Percentiles rank a stretch among this genome's conserved stretches.
Evolutionary conservation across 2,888 invertebrate genomes (phyloP).

Genomic region (Heliconius sara): DNA sequence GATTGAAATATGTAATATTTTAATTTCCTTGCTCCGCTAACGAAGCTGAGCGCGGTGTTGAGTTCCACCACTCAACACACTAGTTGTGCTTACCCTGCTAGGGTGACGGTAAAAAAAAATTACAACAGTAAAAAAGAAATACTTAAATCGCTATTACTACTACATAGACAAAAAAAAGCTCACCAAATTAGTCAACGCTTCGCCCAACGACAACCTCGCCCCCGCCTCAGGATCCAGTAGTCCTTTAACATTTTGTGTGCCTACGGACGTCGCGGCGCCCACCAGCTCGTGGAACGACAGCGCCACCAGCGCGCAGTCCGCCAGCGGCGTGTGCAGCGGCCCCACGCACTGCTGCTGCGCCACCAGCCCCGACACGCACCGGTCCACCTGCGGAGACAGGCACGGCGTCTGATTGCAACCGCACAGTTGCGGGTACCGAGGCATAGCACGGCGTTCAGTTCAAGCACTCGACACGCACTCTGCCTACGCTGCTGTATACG

Average conservation of each 20-base stretch:
- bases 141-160: neutral
- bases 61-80: no score
- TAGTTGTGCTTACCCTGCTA: no score
- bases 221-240: conserved; percentile 92
- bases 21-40: no score
- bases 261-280: conserved; percentile 97
- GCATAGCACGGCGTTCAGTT: no score
- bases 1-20: no score
- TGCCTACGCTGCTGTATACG: no score
- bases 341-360: conserved; percentile 99
- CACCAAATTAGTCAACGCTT: conserved; percentile 96
- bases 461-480: no score
- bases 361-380: conserved; percentile 96
- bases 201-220: conserved; percentile 96
- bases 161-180: conserved; percentile 59
- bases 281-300: conserved; percentile 91
- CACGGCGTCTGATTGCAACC: no score
- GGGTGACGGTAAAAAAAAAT: neutral
- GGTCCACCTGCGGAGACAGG: conserved; percentile 84
- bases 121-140: neutral
- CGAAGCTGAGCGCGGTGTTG: no score
- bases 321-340: conserved; percentile 96
- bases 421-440: neutral
- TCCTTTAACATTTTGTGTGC: conserved; percentile 98
- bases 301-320: conserved; percentile 96